These are phyloP conservation scores for Nomada fucata DNA, from an alignment of 2,888 invertebrate genomes.

Conservation along the genomic window DNA sequence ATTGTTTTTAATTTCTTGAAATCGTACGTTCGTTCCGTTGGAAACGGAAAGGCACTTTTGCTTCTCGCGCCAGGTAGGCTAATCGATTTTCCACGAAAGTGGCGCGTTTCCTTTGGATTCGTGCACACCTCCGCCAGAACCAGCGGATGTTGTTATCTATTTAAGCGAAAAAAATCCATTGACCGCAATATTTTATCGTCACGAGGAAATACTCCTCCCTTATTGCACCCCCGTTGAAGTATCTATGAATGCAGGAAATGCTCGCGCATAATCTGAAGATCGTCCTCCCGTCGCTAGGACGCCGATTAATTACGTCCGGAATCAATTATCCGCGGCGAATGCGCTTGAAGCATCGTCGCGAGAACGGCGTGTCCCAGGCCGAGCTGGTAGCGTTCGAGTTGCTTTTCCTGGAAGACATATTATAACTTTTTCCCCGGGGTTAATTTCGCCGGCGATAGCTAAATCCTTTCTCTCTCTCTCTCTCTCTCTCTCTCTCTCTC, in stretches of 20 bases:
- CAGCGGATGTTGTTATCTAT: no score
- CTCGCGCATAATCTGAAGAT: background rate
- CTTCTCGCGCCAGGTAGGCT: no score
- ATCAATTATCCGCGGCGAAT: slow-evolving; percentile 75
- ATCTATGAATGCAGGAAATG: background rate
- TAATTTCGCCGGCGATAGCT: slow-evolving; percentile 80
- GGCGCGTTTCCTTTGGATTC: no score
- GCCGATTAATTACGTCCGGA: slow-evolving; percentile 59
- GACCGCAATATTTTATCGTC: no score
- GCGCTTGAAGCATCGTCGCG: slow-evolving; percentile 58
- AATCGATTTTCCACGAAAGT: no score
- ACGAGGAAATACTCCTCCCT: no score
- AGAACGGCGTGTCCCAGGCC: slow-evolving; percentile 23
- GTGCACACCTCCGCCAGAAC: no score
- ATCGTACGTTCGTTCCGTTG: no score
- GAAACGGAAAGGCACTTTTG: no score
- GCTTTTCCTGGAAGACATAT: slow-evolving; percentile 78
- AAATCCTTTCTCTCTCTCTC: slow-evolving; percentile 67
- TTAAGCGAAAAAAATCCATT: no score
- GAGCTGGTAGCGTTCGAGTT: slow-evolving; percentile 55
- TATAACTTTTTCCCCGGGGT: slow-evolving; percentile 83
- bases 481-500: slow-evolving; percentile 60
- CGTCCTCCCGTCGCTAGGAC: background rate
- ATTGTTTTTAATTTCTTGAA: no score
- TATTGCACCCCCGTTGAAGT: no score